Percentiles rank a stretch among this genome's conserved stretches.
Conservation (phyloP, 2,113 vertebrate genomes). For the Bujurquina vittata region DNA sequence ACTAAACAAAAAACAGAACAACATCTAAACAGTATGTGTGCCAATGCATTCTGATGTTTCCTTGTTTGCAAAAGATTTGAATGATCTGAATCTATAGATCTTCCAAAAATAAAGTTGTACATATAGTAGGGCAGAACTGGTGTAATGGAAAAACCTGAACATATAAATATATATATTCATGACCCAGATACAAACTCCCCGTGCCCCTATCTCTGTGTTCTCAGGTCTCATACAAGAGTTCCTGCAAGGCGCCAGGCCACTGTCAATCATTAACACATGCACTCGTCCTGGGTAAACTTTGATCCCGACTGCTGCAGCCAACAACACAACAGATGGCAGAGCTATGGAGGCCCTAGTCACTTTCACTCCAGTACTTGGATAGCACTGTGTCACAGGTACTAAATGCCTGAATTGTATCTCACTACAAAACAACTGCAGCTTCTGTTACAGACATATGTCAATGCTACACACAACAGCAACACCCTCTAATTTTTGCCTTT, state of each 20-base stretch:
- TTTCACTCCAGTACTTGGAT: neutral
- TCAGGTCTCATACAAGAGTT: constrained; percentile 49
- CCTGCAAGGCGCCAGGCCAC: constrained; percentile 25
- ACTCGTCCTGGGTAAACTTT: constrained; percentile 45
- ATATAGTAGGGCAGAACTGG: neutral
- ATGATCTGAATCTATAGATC: neutral
- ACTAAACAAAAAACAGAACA: neutral
- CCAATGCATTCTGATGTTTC: neutral
- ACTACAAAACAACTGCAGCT: neutral
- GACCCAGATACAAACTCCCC: constrained; percentile 26
- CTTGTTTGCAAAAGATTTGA: neutral
- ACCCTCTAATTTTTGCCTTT: neutral
- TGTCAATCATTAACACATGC: constrained; percentile 66
- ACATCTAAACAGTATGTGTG: neutral
- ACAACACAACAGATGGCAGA: constrained; percentile 28
- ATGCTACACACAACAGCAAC: neutral
- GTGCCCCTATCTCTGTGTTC: constrained; percentile 24
- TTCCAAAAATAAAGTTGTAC: neutral
- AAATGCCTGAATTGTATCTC: neutral
- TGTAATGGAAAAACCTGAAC: constrained; percentile 34
- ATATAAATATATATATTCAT: constrained; percentile 50
- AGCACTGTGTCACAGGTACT: constrained; percentile 6
- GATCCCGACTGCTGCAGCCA: constrained; percentile 20
- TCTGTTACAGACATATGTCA: neutral
- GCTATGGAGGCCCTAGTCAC: neutral